A percentile compares a stretch with the other conserved stretches of the same genome.
Evolutionary conservation across 2,113 vertebrate genomes (phyloP).

Genomic region (Mirounga angustirostris): DNA sequence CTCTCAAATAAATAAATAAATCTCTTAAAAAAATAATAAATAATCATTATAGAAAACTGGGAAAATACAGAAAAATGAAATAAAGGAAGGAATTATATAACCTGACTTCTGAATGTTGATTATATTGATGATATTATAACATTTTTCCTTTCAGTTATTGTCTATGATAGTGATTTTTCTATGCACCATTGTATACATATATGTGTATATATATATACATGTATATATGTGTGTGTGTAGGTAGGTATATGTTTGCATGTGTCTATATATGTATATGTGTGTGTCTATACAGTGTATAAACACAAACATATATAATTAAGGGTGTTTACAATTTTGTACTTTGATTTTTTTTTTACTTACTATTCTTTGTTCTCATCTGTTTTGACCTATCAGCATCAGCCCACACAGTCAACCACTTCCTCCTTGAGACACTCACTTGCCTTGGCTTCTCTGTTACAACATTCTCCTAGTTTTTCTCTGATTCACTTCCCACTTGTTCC

Average conservation of each 20-base stretch:
- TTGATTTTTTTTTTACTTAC: not conserved
- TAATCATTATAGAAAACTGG: not conserved
- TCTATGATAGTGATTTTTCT: not conserved
- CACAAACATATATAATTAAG: not conserved
- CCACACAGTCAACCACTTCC: conserved; percentile 29
- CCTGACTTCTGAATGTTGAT: conserved; percentile 11
- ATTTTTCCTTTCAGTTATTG: conserved; percentile 25
- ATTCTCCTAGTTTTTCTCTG: not conserved
- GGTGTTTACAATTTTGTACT: not conserved
- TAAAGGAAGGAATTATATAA: not conserved
- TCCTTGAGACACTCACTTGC: conserved; percentile 53
- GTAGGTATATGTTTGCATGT: not conserved
- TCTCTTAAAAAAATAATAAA: not conserved
- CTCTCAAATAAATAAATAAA: not conserved
- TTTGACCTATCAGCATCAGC: conserved; percentile 9
- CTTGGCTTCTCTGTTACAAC: not conserved
- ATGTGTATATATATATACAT: not conserved
- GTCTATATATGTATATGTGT: not conserved
- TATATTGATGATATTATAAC: not conserved
- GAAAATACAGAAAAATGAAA: conserved; percentile 2
- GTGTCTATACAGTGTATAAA: not conserved
- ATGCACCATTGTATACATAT: not conserved
- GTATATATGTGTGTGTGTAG: not conserved
- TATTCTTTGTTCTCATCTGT: conserved; percentile 32
- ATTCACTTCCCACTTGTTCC: conserved; percentile 17